Conservation (phyloP, 2,888 invertebrate species). For the Furcula furcula region DNA sequence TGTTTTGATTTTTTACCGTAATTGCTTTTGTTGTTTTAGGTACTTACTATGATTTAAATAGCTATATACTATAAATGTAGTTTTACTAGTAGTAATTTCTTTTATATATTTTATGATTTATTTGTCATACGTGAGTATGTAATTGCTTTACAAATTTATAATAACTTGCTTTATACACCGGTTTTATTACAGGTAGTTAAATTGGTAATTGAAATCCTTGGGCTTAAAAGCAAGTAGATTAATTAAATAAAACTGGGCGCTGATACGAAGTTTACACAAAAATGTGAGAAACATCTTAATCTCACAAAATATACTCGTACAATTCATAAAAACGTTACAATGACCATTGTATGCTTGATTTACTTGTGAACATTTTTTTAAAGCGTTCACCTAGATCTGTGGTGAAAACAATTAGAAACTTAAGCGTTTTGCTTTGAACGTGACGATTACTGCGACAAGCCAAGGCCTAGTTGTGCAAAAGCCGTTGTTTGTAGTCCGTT, state of each 20-base stretch:
- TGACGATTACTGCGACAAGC: conserved; percentile 46
- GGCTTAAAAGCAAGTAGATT: too few relatives aligned
- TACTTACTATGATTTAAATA: too few relatives aligned
- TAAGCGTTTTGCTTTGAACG: conserved; percentile 42
- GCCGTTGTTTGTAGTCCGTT: conserved; percentile 66
- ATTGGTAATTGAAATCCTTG: too few relatives aligned
- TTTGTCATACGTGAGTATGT: too few relatives aligned
- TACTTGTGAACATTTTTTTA: conserved; percentile 19
- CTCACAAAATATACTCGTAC: neutral
- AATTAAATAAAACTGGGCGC: too few relatives aligned
- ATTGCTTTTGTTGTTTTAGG: too few relatives aligned
- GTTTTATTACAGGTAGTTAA: conserved; percentile 7
- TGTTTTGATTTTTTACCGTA: conserved; percentile 28
- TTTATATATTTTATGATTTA: too few relatives aligned
- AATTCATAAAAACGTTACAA: neutral
- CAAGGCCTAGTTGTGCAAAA: conserved; percentile 66
- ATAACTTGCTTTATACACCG: neutral
- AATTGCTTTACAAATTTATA: too few relatives aligned
- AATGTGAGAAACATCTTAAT: neutral
- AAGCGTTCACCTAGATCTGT: conserved; percentile 33
- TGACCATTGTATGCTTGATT: conserved; percentile 12
- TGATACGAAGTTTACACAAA: too few relatives aligned
- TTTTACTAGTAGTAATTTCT: too few relatives aligned
- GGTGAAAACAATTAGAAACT: conserved; percentile 47
- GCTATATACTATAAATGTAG: too few relatives aligned